These are phyloP conservation scores for Leptinotarsa lineolata DNA, from an alignment of 1,140 invertebrate genomes.

Conservation along the genomic window DNA sequence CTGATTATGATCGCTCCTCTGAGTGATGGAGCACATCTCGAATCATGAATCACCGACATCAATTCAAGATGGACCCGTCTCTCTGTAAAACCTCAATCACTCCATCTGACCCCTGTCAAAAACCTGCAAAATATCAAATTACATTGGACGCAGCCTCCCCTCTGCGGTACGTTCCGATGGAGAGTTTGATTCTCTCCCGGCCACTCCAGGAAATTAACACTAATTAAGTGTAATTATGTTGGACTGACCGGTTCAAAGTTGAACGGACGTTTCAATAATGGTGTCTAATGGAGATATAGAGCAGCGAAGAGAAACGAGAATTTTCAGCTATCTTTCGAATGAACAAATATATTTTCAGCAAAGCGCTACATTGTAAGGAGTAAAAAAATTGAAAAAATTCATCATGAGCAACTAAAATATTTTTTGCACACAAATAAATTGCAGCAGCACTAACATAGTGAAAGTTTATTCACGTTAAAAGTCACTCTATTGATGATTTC, in stretches of 20 bases:
- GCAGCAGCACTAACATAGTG: too few species aligned
- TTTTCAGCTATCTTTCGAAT: too few species aligned
- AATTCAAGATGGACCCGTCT: background rate
- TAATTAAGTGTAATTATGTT: slow-evolving; percentile 27
- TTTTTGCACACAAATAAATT: too few species aligned
- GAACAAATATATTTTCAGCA: background rate
- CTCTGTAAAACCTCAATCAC: slow-evolving; percentile 1
- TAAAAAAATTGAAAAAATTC: background rate
- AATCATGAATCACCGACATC: background rate
- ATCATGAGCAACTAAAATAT: background rate
- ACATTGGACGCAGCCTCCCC: background rate
- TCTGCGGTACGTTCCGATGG: background rate
- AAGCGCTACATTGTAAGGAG: too few species aligned
- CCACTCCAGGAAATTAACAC: slow-evolving; percentile 27
- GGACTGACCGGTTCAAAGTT: slow-evolving; percentile 14
- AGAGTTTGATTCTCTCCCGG: slow-evolving; percentile 13
- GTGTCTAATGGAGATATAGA: background rate
- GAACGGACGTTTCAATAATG: slow-evolving; percentile 22
- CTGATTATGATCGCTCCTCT: too few species aligned
- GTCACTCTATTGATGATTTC: too few species aligned
- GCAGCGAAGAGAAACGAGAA: background rate
- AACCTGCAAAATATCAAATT: slow-evolving; percentile 23
- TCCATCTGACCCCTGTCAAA: slow-evolving; percentile 14
- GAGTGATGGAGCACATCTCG: background rate
- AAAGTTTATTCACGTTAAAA: too few species aligned